Evolutionary conservation across 2,888 invertebrate genomes (phyloP), one percentile per base, ranked within the genome.

Genomic region (Adelognathus sp.): DNA sequence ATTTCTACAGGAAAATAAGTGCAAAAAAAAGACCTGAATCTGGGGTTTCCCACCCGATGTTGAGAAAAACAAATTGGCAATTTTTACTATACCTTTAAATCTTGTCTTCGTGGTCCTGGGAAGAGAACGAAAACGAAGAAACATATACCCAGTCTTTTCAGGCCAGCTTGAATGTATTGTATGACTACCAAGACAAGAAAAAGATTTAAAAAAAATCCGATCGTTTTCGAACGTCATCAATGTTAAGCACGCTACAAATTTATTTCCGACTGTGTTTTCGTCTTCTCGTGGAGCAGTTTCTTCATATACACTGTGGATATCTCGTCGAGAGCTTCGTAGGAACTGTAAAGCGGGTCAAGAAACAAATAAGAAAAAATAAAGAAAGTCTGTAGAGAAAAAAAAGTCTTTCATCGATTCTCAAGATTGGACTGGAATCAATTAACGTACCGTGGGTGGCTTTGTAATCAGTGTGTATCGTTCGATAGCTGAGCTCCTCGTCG

Each of bases 371-470:
- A 41, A 54, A 46, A 63, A 14, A 6, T n/a, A 60, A 39, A 24
- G 3, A 9, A 46, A 24, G 50, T 41, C 21, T 16, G 7, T 16
- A 52, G 7, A 52, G 6, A 44, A 71, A 56, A 64, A n/a, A 4
- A 41, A 31, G 33, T 52, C 50, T 76, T 75, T 63, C 72, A 60
- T 70, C 81, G 79, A 76, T 81, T 66, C 76, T 81, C 83, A 80
- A 87, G 88, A 90, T 90, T 89, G 89, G 88, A 87, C 83, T 80
- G 86, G 85, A 90, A 90, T 90, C 89, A 90, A 90, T 91, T 90
- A 90, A 90, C n/a, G 87, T 82, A 81, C 82, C 82, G 82, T 80
- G 86, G 84, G 67, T 54, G n/a, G 66, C 61, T 71, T 63, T 82
- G 90, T 88, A 89, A 91, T 90, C 89, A 89, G n/a, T n/a, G 88